A percentile compares a stretch with the other conserved stretches of the same genome.
Conservation (phyloP, 2,888 invertebrate species). For the Troides oblongomaculatus region DNA sequence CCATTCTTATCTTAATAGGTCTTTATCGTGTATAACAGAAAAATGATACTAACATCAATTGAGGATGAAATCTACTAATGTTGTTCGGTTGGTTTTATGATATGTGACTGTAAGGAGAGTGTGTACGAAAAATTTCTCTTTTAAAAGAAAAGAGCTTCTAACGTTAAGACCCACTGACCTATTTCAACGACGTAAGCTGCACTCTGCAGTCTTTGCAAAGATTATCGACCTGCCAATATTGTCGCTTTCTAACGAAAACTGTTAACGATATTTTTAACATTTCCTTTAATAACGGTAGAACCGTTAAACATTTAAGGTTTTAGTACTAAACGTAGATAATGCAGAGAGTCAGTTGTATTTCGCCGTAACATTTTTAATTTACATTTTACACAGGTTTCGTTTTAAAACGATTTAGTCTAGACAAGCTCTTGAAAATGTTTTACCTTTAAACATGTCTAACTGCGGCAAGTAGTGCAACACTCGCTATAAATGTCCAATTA, state of each 20-base stretch:
- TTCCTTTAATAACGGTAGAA: not conserved
- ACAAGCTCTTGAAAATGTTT: constrained; percentile 5
- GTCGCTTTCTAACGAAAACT: constrained; percentile 18
- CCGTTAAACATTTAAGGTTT: too few species aligned
- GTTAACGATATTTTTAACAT: not conserved
- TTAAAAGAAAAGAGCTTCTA: constrained; percentile 17
- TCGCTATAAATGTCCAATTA: constrained; percentile 22
- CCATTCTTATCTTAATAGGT: too few species aligned
- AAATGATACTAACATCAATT: not conserved
- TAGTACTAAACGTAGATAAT: too few species aligned
- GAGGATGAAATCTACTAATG: not conserved
- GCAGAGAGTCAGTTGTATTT: not conserved
- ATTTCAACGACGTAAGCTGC: constrained; percentile 25
- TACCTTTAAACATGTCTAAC: constrained; percentile 3
- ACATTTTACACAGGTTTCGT: not conserved
- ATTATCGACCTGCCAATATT: constrained; percentile 28
- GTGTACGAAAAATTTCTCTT: constrained; percentile 3
- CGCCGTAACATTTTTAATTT: not conserved
- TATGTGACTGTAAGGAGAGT: not conserved
- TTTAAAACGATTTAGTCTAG: not conserved
- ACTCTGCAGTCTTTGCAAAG: constrained; percentile 28
- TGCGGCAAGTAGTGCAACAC: constrained; percentile 6
- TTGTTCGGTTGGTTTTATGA: not conserved
- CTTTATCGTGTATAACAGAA: too few species aligned
- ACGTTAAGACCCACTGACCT: constrained; percentile 27